Percentiles rank a stretch among this genome's conserved stretches.
phyloP scores from a whole-genome alignment of 2,113 vertebrate genomes.

The Thunnus maccoyii region DNA sequence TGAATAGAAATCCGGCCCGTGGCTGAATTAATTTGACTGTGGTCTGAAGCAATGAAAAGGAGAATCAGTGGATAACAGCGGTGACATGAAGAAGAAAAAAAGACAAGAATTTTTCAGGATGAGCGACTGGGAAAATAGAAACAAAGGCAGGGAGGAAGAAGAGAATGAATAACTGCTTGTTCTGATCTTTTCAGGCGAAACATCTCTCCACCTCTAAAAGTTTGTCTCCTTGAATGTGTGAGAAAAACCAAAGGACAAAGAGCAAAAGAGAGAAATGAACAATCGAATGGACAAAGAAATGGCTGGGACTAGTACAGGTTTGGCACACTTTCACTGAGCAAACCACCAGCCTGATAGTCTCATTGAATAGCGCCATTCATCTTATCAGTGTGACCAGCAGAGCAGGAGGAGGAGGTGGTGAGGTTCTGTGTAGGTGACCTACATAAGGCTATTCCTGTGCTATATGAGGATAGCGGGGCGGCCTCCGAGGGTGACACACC shows the following conservation, averaged over 20 bases:
- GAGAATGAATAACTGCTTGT: constrained; percentile 45
- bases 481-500: constrained; percentile 28
- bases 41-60: constrained; percentile 10
- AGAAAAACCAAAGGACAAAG: constrained; percentile 46
- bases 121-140: constrained; percentile 1
- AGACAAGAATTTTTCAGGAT: background rate
- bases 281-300: constrained; percentile 40
- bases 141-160: constrained; percentile 7
- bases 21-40: constrained; percentile 31
- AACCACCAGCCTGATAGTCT: constrained; percentile 28
- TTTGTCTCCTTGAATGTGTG: constrained; percentile 15
- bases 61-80: background rate
- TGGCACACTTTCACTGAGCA: constrained; percentile 27
- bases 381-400: constrained; percentile 58
- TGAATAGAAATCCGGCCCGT: constrained; percentile 38
- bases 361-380: constrained; percentile 54
- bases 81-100: background rate
- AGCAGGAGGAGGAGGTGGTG: constrained; percentile 13
- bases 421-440: constrained; percentile 65
- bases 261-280: constrained; percentile 24
- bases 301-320: constrained; percentile 28
- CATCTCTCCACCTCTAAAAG: constrained; percentile 17
- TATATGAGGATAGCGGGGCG: background rate
- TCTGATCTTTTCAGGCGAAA: constrained; percentile 49
- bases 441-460: constrained; percentile 48